Base-by-base conservation (phyloP, 2,888 invertebrate species). In the Siphlonurus alternatus region DNA sequence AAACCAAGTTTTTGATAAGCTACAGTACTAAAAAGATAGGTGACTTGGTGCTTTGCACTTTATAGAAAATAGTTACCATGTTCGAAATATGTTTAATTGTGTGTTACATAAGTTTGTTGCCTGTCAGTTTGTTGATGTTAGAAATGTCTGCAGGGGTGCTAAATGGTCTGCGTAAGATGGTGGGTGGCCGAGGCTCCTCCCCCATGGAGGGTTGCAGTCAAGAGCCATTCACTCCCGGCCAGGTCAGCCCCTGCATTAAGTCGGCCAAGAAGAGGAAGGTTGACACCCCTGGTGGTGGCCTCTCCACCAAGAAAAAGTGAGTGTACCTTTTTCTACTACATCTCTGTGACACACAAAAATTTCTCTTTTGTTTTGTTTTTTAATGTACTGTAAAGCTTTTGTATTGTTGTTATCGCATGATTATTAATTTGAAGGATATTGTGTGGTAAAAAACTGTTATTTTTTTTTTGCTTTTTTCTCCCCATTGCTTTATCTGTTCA, bases 151-250 rank as follows among this genome's bases (percentile, higher is more conserved):
- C 70, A 88, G 88, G 88, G 71, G 85, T 89, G 80, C 80, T 89
- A 65, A 87, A 81, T 73, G 89, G 89, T 2, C 76, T 89, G 24
- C 84, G 84, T 70, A 89, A 88, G 76, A 88, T 89, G 76, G 89
- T 89, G 7, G 83, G 85, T 0, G 85, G 84, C 64, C 79, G 75
- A 68, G 75, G 77, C 59, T 74, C 74, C 65, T 77, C 81, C 63
- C 60, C 61, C 24, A 19, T 63, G 24, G n/a, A 62, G 38, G 69
- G 69, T 51, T 62, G 69, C 67, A 69, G 70, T 7, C n/a, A 10
- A 10, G 69, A 69, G 51, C 62, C 69, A 67, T 69, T 70, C n/a
- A 56, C 56, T 18, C 56, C 56, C 20, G n/a, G 56, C 5, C n/a
- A 56, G 5, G 20, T n/a, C 20, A 56, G 19, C 7, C 56, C 56